Conservation (phyloP, 2,113 vertebrate species). For the Mesocricetus auratus region DNA sequence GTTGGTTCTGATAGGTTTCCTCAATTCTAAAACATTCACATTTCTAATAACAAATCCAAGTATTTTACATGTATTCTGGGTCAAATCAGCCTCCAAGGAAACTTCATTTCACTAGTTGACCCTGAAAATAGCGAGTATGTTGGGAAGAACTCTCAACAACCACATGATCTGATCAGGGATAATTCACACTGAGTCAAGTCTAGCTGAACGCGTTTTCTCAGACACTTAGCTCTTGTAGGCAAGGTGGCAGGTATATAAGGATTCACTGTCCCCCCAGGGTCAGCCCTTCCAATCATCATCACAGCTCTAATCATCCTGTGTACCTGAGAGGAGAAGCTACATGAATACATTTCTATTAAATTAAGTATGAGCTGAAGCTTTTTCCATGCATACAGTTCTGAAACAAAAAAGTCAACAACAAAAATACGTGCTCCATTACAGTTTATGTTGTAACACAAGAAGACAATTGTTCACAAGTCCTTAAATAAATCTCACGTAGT, state of each 20-base stretch:
- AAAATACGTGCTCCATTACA: neutral
- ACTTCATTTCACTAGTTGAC: neutral
- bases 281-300: neutral
- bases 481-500: neutral
- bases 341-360: neutral
- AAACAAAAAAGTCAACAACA: neutral
- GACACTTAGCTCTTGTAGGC: neutral
- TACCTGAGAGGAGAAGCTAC: neutral
- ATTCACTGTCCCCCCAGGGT: neutral
- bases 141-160: neutral
- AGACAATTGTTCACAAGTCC: neutral
- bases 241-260: neutral
- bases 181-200: neutral
- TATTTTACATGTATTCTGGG: neutral
- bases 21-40: neutral
- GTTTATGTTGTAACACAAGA: neutral
- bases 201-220: neutral
- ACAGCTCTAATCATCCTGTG: neutral
- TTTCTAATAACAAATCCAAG: constrained; percentile 19
- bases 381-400: neutral
- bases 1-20: neutral
- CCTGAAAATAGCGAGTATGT: neutral
- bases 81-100: neutral
- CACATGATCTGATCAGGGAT: neutral
- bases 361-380: neutral